phyloP scores from a whole-genome alignment of 2,797 vertebrate species.

The Megaceryle alcyon region DNA sequence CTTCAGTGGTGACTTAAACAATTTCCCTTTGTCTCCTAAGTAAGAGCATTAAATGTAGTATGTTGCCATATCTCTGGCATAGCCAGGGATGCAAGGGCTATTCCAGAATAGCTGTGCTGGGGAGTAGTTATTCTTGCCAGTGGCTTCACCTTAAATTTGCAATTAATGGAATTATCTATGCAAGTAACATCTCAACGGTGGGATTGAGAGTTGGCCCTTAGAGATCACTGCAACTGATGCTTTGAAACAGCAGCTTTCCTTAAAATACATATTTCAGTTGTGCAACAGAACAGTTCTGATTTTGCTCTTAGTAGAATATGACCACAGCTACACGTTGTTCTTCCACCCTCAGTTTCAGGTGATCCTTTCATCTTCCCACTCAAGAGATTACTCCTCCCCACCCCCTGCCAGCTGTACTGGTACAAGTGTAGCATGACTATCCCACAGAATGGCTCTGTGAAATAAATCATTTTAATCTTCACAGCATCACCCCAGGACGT shows the following conservation, averaged over 20 bases:
- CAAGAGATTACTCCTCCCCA: background rate
- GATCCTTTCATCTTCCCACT: slow-evolving; percentile 57
- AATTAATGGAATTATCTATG: background rate
- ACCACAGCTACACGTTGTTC: background rate
- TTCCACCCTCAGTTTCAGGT: slow-evolving; percentile 10
- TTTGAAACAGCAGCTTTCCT: background rate
- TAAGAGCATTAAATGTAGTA: background rate
- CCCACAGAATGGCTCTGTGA: background rate
- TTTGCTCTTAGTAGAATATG: background rate
- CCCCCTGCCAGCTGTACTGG: background rate
- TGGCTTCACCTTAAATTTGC: background rate
- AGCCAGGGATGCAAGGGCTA: background rate
- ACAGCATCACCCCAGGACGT: background rate
- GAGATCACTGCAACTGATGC: background rate
- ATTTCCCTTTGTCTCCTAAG: background rate
- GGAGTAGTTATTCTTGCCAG: background rate
- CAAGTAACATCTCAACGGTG: background rate
- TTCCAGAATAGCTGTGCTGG: background rate
- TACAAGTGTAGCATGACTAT: background rate
- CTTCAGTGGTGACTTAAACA: background rate
- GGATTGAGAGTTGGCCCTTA: background rate
- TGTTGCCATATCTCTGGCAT: background rate
- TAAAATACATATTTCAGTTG: background rate
- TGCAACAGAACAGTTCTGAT: background rate
- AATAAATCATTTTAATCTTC: slow-evolving; percentile 10